A percentile compares a stretch with the other conserved stretches of the same genome.
Conservation (phyloP, 2,113 vertebrate genomes). For the Hypanus sabinus region DNA sequence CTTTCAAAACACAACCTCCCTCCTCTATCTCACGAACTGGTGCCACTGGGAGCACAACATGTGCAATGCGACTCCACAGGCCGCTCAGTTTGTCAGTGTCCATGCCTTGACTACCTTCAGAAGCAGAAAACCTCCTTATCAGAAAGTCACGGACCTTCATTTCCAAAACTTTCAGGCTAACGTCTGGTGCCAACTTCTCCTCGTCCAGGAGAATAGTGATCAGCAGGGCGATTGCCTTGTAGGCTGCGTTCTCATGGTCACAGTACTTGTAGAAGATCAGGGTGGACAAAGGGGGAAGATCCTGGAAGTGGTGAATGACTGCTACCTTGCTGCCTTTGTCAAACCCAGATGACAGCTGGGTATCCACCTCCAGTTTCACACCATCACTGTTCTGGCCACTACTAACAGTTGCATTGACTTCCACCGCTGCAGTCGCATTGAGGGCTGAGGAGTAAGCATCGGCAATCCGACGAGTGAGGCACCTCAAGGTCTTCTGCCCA, state of each 20-base stretch:
- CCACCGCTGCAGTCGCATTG: slow-evolving; percentile 53
- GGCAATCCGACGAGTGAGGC: slow-evolving; percentile 67
- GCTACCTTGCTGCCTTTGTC: slow-evolving; percentile 61
- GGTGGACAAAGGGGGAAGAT: slow-evolving; percentile 77
- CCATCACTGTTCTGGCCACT: slow-evolving; percentile 60
- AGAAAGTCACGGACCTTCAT: slow-evolving; percentile 81
- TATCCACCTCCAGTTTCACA: slow-evolving; percentile 75
- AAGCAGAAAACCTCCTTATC: slow-evolving; percentile 57
- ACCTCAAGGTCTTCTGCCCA: slow-evolving; percentile 65
- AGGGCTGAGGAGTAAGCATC: slow-evolving; percentile 57
- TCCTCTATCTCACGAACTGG: slow-evolving; percentile 55
- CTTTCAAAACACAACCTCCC: slow-evolving; percentile 43
- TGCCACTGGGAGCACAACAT: slow-evolving; percentile 60
- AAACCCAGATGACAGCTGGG: slow-evolving; percentile 65
- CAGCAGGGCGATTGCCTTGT: slow-evolving; percentile 72
- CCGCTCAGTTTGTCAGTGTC: slow-evolving; percentile 65
- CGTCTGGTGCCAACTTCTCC: slow-evolving; percentile 50
- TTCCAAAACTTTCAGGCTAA: slow-evolving; percentile 61
- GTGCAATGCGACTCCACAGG: slow-evolving; percentile 70
- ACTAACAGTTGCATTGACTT: slow-evolving; percentile 57
- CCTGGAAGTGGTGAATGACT: slow-evolving; percentile 75
- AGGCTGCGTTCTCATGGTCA: slow-evolving; percentile 83
- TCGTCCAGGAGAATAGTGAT: slow-evolving; percentile 78
- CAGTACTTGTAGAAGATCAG: slow-evolving; percentile 97
- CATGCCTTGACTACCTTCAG: slow-evolving; percentile 48